Percentiles rank a stretch among this genome's conserved stretches.
phyloP scores from a whole-genome alignment of 2,888 invertebrate species.

The Tigriopus californicus region DNA sequence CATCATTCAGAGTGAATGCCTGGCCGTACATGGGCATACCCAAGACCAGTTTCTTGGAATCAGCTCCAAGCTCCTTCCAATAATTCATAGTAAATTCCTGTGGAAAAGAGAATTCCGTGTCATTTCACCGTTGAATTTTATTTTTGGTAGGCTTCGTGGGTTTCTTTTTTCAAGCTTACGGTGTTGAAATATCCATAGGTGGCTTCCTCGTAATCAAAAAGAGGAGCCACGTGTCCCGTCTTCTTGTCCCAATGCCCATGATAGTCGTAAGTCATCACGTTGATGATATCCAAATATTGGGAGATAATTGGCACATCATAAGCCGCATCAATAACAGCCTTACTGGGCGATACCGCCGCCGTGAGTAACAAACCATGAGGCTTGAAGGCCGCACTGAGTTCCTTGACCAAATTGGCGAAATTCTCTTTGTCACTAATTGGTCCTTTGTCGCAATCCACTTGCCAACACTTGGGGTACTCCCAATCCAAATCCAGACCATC shows the following conservation, averaged over 20 bases:
- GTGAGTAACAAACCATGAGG: conserved; percentile 51
- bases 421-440: conserved; percentile 61
- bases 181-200: conserved; percentile 63
- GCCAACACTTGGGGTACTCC: conserved; percentile 51
- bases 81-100: conserved; percentile 71
- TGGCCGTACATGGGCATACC: conserved; percentile 77
- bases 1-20: conserved; percentile 48
- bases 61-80: conserved; percentile 69
- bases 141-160: too few species aligned
- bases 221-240: conserved; percentile 71
- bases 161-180: conserved; percentile 42
- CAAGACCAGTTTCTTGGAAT: conserved; percentile 60
- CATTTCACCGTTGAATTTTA: neutral
- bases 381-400: conserved; percentile 44
- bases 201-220: conserved; percentile 62
- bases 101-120: neutral
- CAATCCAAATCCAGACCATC: conserved; percentile 54
- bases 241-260: conserved; percentile 82
- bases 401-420: conserved; percentile 51
- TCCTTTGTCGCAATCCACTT: conserved; percentile 68
- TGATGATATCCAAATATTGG: conserved; percentile 64
- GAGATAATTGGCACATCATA: conserved; percentile 60
- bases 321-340: conserved; percentile 63
- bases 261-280: conserved; percentile 80
- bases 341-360: conserved; percentile 69